Percentiles rank a stretch among this genome's conserved stretches.
phyloP scores from a whole-genome alignment of 2,797 vertebrate genomes.

The Cheirogaleus major region DNA sequence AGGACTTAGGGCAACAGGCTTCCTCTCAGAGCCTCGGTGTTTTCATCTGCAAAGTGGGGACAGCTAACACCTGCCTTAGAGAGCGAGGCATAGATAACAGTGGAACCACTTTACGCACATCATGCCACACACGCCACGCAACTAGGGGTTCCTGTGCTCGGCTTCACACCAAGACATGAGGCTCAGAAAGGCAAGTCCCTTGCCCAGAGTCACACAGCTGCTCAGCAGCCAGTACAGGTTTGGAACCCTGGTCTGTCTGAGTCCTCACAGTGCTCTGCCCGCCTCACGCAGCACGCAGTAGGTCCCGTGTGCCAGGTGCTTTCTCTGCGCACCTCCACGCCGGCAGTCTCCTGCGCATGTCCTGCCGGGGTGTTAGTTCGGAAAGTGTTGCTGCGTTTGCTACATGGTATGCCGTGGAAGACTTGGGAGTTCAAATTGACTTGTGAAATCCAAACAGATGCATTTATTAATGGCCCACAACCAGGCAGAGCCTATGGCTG shows the following conservation, averaged over 20 bases:
- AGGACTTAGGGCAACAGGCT: no score
- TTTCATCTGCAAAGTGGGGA: not conserved
- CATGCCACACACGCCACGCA: accelerated
- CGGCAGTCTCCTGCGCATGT: not conserved
- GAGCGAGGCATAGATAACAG: not conserved
- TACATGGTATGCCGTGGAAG: not conserved
- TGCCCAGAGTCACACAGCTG: not conserved
- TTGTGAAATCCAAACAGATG: slow-evolving; percentile 35
- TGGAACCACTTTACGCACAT: accelerated
- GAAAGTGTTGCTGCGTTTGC: not conserved
- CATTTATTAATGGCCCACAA: slow-evolving; percentile 20
- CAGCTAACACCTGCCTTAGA: not conserved
- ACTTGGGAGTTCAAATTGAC: not conserved
- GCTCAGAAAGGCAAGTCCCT: not conserved
- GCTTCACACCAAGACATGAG: not conserved
- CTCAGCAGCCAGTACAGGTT: not conserved
- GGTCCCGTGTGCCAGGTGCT: not conserved
- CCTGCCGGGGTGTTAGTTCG: not conserved
- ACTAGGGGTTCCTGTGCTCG: not conserved
- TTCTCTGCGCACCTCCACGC: not conserved
- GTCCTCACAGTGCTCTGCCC: not conserved
- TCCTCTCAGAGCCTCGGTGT: not conserved
- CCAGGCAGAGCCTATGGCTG: not conserved
- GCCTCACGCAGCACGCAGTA: not conserved
- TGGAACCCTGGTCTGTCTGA: not conserved